Percentiles rank a stretch among this genome's conserved stretches.
Evolutionary conservation across 2,888 invertebrate species (phyloP).

Genomic region (Harpalus rufipes): DNA sequence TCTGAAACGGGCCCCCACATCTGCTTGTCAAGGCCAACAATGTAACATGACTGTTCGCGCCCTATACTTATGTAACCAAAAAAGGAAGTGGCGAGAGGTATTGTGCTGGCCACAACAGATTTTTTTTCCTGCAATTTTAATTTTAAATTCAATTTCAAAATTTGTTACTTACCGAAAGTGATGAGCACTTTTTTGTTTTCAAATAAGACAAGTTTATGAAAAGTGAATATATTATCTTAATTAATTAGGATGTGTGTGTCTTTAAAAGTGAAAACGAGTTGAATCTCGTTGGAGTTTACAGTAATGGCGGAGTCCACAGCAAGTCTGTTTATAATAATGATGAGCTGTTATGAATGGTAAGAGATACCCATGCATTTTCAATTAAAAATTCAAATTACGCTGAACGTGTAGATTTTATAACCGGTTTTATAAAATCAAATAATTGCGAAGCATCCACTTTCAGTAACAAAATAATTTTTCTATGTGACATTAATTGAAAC

Average conservation of each 20-base stretch:
- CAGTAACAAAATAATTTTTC: conserved; percentile 67
- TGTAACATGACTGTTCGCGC: too few species aligned
- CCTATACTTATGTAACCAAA: too few species aligned
- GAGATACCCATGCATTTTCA: conserved; percentile 57
- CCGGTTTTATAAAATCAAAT: conserved; percentile 62
- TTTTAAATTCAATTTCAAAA: too few species aligned
- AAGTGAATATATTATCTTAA: conserved; percentile 10
- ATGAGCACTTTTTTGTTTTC: neutral
- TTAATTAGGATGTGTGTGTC: neutral
- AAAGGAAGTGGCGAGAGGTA: too few species aligned
- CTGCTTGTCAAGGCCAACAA: too few species aligned
- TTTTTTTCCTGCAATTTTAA: too few species aligned
- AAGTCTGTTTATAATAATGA: conserved; percentile 52
- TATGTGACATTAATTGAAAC: conserved; percentile 66
- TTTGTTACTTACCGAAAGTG: too few species aligned
- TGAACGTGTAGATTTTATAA: conserved; percentile 60
- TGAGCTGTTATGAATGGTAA: conserved; percentile 58
- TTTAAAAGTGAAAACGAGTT: conserved; percentile 15
- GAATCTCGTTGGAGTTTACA: conserved; percentile 2
- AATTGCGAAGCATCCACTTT: conserved; percentile 60
- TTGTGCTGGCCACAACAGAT: too few species aligned
- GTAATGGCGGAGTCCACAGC: conserved; percentile 20
- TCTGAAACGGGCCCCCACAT: too few species aligned
- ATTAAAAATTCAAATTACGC: conserved; percentile 55
- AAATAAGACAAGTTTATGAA: conserved; percentile 1